Evolutionary conservation across 2,888 invertebrate species (phyloP).

Genomic region (Apamea monoglypha): DNA sequence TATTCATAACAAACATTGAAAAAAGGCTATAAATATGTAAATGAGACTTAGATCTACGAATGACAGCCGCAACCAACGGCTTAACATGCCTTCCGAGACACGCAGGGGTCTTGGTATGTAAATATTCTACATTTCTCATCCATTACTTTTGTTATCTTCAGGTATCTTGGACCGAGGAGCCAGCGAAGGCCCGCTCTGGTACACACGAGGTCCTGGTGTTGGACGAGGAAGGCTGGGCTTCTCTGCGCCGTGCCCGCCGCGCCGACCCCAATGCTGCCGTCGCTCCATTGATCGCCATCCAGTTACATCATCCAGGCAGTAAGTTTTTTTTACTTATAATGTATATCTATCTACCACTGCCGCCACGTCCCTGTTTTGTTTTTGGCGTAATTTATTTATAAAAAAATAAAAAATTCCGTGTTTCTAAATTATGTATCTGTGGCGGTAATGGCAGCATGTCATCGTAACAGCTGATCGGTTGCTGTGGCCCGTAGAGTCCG

Average conservation of each 20-base stretch:
- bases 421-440: not conserved
- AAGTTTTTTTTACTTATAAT: conserved; percentile 63
- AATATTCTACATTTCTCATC: not conserved
- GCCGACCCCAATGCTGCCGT: conserved; percentile 92
- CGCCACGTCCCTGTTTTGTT: not conserved
- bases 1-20: too few species aligned
- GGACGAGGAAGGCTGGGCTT: conserved; percentile 98
- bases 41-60: too few species aligned
- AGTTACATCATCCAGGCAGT: conserved; percentile 90
- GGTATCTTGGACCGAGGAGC: conserved; percentile 98
- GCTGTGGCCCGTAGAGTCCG: not conserved
- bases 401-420: too few species aligned
- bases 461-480: not conserved
- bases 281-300: conserved; percentile 93
- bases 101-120: too few species aligned
- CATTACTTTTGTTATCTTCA: conserved; percentile 75
- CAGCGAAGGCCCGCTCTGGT: conserved; percentile 95
- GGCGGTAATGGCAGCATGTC: not conserved
- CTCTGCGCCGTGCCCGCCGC: conserved; percentile 95
- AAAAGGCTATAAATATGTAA: too few species aligned
- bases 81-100: too few species aligned
- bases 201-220: conserved; percentile 95
- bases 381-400: not conserved
- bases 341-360: not conserved
- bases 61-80: too few species aligned